Evolutionary conservation across 2,113 vertebrate genomes (phyloP).

Genomic region (Eclectus roratus): DNA sequence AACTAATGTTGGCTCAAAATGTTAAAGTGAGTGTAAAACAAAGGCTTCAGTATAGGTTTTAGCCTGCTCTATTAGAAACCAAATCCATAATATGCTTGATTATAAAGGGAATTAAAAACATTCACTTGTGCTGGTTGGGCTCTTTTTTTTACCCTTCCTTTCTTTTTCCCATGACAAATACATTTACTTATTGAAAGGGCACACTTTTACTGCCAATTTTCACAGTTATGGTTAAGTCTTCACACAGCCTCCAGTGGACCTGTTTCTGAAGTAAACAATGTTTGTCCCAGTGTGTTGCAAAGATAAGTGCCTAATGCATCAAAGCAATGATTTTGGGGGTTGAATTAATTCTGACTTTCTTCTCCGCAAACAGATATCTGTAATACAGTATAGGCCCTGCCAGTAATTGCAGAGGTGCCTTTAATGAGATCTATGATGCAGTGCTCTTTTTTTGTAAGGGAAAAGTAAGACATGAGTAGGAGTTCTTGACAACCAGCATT

Average conservation of each 20-base stretch:
- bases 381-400: neutral
- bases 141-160: neutral
- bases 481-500: neutral
- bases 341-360: neutral
- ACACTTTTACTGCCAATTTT: conserved; percentile 3
- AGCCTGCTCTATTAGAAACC: neutral
- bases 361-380: neutral
- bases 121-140: neutral
- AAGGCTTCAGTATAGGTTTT: neutral
- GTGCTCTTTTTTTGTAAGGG: neutral
- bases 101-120: neutral
- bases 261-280: neutral
- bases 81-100: neutral
- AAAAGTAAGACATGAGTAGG: neutral
- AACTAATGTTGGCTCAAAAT: neutral
- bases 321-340: neutral
- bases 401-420: neutral
- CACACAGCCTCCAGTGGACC: neutral
- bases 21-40: neutral
- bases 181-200: neutral
- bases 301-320: conserved; percentile 14
- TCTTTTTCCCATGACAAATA: neutral
- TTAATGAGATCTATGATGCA: neutral
- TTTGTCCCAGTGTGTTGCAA: conserved; percentile 2
- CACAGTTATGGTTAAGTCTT: conserved; percentile 13